Conservation (phyloP, 2,797 vertebrate genomes). For the Megaceryle alcyon region DNA sequence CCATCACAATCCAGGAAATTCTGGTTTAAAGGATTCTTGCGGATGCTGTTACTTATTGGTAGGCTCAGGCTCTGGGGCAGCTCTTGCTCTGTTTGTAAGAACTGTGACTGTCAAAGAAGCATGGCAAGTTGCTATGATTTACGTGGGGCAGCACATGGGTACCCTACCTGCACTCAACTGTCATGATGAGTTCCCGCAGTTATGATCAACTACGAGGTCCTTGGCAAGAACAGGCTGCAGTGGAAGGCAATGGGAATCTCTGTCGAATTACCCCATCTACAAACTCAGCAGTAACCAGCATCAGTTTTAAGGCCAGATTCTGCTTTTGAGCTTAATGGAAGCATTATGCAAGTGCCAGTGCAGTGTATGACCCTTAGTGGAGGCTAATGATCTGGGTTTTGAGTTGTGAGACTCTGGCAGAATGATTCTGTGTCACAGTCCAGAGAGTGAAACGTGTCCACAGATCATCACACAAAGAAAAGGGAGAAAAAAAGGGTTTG, state of each 20-base stretch:
- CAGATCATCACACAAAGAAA: not conserved
- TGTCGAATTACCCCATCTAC: not conserved
- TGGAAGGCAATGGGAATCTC: not conserved
- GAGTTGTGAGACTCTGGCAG: not conserved
- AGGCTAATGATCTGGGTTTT: not conserved
- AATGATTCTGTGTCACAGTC: not conserved
- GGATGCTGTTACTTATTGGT: not conserved
- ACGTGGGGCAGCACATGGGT: not conserved
- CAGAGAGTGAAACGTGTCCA: not conserved
- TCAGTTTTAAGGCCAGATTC: conserved; percentile 1
- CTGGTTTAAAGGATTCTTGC: not conserved
- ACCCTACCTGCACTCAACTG: not conserved
- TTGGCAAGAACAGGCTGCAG: not conserved
- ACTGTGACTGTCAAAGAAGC: not conserved
- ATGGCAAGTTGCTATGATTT: not conserved
- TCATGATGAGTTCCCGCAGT: not conserved
- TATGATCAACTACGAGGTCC: not conserved
- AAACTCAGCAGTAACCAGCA: not conserved
- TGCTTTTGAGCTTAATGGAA: not conserved
- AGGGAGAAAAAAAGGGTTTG: not conserved
- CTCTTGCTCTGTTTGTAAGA: not conserved
- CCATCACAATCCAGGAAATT: not conserved
- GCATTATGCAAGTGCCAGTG: not conserved
- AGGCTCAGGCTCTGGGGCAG: not conserved
- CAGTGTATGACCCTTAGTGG: not conserved